Percentiles rank a stretch among this genome's conserved stretches.
Evolutionary conservation across 2,797 vertebrate species (phyloP).

Genomic region (Phalloptychus januarius): DNA sequence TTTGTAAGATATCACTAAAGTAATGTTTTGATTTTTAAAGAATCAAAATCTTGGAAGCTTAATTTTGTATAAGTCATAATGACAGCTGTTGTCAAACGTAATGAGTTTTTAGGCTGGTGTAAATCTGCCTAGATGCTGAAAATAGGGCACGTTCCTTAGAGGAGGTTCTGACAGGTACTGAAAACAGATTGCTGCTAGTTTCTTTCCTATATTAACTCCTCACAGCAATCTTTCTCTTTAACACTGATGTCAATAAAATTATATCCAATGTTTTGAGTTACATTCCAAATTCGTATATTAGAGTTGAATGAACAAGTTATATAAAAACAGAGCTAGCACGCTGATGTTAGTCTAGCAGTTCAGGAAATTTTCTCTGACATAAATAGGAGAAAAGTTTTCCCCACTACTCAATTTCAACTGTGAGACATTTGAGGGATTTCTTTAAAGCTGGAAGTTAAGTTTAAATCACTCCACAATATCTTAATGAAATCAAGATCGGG

Average conservation of each 20-base stretch:
- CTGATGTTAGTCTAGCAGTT: neutral
- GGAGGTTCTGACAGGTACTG: neutral
- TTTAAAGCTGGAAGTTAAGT: neutral
- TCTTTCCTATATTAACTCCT: neutral
- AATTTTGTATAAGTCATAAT: neutral
- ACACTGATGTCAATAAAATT: neutral
- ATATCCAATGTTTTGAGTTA: neutral
- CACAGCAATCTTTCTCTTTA: neutral
- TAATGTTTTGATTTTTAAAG: neutral
- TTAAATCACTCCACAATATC: neutral
- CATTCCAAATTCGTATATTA: neutral
- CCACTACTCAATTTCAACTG: neutral
- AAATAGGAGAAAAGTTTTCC: neutral
- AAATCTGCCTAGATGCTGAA: neutral
- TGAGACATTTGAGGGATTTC: neutral
- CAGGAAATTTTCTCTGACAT: neutral
- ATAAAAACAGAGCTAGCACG: neutral
- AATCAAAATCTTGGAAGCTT: neutral
- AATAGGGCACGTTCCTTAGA: neutral
- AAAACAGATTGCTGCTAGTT: neutral
- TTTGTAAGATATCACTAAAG: neutral
- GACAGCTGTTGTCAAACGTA: neutral
- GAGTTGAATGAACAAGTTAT: neutral
- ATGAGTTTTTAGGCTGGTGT: neutral
- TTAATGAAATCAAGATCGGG: neutral